Conservation (phyloP, 2,113 vertebrate species). For the Catharus minimus region DNA sequence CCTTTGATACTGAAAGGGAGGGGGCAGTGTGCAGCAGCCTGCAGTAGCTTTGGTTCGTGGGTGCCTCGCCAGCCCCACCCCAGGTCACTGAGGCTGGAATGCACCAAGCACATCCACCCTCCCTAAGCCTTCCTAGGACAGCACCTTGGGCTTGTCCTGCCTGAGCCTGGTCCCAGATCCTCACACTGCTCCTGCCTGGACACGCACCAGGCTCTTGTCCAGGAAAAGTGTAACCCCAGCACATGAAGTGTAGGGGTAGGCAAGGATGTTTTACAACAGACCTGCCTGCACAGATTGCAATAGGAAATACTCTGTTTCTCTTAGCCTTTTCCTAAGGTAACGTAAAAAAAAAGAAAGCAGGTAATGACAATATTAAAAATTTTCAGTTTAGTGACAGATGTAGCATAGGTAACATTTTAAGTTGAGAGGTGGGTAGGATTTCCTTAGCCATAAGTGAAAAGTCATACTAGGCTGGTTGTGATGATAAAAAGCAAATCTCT, state of each 20-base stretch:
- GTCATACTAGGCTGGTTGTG: neutral
- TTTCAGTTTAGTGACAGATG: neutral
- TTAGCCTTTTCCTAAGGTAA: neutral
- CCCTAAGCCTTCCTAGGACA: neutral
- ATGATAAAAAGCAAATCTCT: neutral
- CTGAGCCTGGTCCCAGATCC: neutral
- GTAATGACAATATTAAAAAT: neutral
- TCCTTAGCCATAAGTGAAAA: neutral
- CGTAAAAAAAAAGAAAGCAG: neutral
- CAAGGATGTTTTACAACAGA: neutral
- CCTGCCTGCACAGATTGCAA: accelerated
- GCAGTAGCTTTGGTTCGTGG: neutral
- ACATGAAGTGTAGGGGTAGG: accelerated
- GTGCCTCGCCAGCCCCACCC: neutral
- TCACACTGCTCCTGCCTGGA: neutral
- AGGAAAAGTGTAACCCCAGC: neutral
- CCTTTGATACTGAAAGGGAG: neutral
- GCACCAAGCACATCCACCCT: accelerated
- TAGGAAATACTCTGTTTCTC: neutral
- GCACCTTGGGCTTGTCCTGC: accelerated
- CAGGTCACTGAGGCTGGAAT: neutral
- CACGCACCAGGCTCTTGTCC: neutral
- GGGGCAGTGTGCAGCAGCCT: neutral
- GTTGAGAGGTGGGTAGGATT: neutral
- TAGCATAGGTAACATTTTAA: neutral